A percentile compares a stretch with the other conserved stretches of the same genome.
Evolutionary conservation across 1,140 invertebrate genomes (phyloP).

Genomic region (Drosophila repletoides): DNA sequence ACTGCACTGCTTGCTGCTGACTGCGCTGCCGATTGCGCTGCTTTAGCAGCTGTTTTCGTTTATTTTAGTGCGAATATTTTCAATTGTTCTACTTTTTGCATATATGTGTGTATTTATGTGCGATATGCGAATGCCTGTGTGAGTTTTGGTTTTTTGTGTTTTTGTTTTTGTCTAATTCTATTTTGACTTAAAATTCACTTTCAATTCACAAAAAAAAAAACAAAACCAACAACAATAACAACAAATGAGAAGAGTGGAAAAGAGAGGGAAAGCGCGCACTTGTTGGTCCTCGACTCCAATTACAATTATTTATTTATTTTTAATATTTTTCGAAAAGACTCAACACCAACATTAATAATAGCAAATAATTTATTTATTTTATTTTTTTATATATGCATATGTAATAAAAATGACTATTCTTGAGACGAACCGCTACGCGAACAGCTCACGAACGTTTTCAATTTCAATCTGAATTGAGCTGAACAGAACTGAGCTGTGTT

Average conservation of each 20-base stretch:
- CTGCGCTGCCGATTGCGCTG: not conserved
- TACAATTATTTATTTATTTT: slow-evolving; percentile 6
- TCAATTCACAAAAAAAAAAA: slow-evolving; percentile 38
- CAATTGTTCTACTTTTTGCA: slow-evolving; percentile 63
- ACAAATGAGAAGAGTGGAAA: not conserved
- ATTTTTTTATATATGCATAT: not conserved
- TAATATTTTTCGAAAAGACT: slow-evolving; percentile 21
- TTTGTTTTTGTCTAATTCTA: slow-evolving; percentile 49
- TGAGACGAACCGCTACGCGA: slow-evolving; percentile 22
- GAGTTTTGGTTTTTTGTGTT: slow-evolving; percentile 4
- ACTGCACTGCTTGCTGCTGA: slow-evolving; percentile 1
- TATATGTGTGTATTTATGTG: too few relatives aligned
- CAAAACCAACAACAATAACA: not conserved
- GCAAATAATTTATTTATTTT: too few relatives aligned
- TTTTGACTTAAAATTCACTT: slow-evolving; percentile 73
- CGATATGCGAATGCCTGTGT: not conserved
- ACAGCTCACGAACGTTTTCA: slow-evolving; percentile 47
- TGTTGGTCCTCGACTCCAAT: slow-evolving; percentile 57
- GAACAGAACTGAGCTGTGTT: too few relatives aligned
- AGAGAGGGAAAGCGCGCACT: slow-evolving; percentile 28
- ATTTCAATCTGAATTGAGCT: slow-evolving; percentile 57
- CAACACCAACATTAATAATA: slow-evolving; percentile 21
- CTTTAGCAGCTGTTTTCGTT: slow-evolving; percentile 54
- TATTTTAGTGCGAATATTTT: slow-evolving; percentile 63
- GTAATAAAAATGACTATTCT: slow-evolving; percentile 11